Percentiles rank a stretch among this genome's conserved stretches.
Conservation (phyloP, 2,113 vertebrate species). For the Pangasianodon hypophthalmus region DNA sequence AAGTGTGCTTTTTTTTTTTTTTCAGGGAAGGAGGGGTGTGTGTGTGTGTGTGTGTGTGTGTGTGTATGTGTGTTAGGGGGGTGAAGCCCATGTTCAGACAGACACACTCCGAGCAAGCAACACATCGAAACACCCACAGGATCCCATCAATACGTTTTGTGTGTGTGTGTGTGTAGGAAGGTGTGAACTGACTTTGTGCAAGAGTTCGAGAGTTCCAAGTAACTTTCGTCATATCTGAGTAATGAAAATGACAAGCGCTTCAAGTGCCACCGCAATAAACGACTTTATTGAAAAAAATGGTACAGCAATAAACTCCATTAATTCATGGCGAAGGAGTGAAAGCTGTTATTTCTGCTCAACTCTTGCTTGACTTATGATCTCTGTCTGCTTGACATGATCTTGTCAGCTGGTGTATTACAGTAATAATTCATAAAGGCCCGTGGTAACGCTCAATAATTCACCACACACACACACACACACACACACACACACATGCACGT, state of each 20-base stretch:
- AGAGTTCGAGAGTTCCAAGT: not conserved
- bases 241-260: constrained; percentile 24
- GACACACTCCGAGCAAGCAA: not conserved
- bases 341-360: constrained; percentile 31
- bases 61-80: not conserved
- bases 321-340: constrained; percentile 7
- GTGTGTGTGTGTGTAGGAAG: not conserved
- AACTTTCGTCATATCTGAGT: not conserved
- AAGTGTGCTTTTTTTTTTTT: not conserved
- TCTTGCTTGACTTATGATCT: constrained; percentile 41
- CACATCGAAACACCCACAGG: constrained; percentile 16
- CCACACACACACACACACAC: constrained; percentile 23
- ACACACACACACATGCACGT: constrained; percentile 20
- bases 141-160: not conserved
- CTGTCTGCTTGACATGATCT: constrained; percentile 47
- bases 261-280: not conserved
- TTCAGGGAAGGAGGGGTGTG: not conserved
- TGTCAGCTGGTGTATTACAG: constrained; percentile 49
- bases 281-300: not conserved
- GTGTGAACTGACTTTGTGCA: constrained; percentile 1
- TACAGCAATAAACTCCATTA: not conserved
- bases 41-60: not conserved
- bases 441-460: constrained; percentile 59
- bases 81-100: not conserved
- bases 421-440: constrained; percentile 61